phyloP scores from a whole-genome alignment of 2,113 vertebrate species.

The Carettochelys insculpta region DNA sequence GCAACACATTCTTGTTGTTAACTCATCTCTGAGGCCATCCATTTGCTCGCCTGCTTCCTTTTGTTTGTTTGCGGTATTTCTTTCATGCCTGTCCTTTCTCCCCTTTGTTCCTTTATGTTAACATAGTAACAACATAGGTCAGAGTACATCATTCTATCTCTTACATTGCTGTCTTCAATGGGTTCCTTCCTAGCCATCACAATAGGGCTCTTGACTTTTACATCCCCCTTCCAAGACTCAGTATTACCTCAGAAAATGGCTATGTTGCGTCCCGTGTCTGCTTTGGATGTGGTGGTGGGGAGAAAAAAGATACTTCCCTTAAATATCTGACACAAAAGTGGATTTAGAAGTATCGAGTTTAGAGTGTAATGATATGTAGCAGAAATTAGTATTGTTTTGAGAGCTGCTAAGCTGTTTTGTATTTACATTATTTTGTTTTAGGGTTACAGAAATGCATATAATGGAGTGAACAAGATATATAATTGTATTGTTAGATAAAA shows the following conservation, averaged over 20 bases:
- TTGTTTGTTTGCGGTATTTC: neutral
- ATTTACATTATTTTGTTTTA: neutral
- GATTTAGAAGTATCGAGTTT: neutral
- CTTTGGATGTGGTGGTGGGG: too few relatives aligned
- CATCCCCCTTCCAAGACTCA: too few relatives aligned
- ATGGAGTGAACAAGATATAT: neutral
- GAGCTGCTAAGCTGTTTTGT: neutral
- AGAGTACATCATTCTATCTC: neutral
- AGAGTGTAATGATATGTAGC: neutral
- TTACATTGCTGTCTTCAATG: neutral
- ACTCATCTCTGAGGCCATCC: neutral
- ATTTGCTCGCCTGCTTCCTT: neutral
- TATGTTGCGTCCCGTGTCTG: too few relatives aligned
- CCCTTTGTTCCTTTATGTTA: neutral
- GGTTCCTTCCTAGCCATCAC: too few relatives aligned
- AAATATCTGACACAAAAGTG: neutral
- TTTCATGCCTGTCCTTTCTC: neutral
- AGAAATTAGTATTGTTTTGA: neutral
- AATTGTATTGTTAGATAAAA: neutral
- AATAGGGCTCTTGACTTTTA: too few relatives aligned
- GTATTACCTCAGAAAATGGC: too few relatives aligned
- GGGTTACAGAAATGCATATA: neutral
- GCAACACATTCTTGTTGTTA: neutral
- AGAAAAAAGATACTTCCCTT: neutral
- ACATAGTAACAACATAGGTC: neutral